These are phyloP conservation scores for Cerceris ruficornis DNA, from an alignment of 2,888 invertebrate genomes.

Conservation along the genomic window DNA sequence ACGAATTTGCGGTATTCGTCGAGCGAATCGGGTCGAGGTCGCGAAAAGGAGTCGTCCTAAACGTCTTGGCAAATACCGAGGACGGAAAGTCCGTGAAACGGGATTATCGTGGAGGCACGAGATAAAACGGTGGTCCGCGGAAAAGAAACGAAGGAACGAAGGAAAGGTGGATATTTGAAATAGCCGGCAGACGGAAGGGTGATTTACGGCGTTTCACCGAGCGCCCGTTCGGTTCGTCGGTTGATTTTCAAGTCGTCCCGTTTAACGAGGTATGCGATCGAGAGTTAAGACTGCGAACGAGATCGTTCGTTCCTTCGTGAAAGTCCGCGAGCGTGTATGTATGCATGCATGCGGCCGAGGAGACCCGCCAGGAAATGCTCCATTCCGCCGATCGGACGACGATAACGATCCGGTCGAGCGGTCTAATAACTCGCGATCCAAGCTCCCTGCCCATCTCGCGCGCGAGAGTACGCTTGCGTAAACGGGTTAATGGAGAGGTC, in stretches of 20 bases:
- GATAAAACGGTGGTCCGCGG: constrained; percentile 22
- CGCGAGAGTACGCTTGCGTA: constrained; percentile 54
- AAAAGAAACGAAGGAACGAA: constrained; percentile 29
- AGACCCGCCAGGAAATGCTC: constrained; percentile 54
- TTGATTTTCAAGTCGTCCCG: constrained; percentile 54
- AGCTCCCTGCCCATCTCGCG: constrained; percentile 28
- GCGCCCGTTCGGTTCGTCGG: constrained; percentile 33
- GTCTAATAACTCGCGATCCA: constrained; percentile 61
- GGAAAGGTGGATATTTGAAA: constrained; percentile 42
- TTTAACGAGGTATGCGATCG: constrained; percentile 65
- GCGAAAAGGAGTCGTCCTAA: neutral
- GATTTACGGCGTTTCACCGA: constrained; percentile 55
- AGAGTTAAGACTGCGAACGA: constrained; percentile 66
- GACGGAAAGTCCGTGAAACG: neutral
- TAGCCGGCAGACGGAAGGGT: constrained; percentile 28
- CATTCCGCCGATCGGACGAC: constrained; percentile 51
- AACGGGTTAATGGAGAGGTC: constrained; percentile 67
- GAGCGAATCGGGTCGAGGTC: neutral
- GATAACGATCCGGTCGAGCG: constrained; percentile 57
- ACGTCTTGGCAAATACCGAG: neutral
- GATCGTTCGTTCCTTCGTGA: constrained; percentile 66
- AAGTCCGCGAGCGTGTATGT: constrained; percentile 42
- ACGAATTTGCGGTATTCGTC: too few species aligned
- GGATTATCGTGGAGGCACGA: constrained; percentile 1
- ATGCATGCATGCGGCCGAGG: constrained; percentile 12